phyloP scores from a whole-genome alignment of 2,888 invertebrate species.

The Mythimna ferrago region DNA sequence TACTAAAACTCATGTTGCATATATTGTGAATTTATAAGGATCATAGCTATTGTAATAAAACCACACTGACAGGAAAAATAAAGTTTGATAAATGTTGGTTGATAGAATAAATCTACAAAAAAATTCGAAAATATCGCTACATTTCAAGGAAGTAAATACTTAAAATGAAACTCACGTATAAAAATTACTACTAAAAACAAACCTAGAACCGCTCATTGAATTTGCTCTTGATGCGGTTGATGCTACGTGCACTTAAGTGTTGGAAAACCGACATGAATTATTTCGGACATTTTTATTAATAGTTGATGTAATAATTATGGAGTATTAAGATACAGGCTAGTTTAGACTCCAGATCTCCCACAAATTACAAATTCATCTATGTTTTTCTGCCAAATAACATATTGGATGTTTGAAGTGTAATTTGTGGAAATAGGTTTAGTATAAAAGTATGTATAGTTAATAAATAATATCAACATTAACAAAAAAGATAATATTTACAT shows the following conservation, averaged over 20 bases:
- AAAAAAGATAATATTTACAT: too few species aligned
- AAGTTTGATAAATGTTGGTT: background rate
- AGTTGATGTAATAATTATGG: background rate
- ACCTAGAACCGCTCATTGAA: constrained; percentile 42
- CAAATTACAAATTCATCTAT: too few species aligned
- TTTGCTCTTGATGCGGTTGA: constrained; percentile 37
- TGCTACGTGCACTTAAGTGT: constrained; percentile 25
- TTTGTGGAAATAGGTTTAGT: too few species aligned
- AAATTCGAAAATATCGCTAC: background rate
- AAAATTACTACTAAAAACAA: constrained; percentile 53
- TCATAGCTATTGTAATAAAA: too few species aligned
- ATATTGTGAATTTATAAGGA: background rate
- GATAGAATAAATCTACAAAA: too few species aligned
- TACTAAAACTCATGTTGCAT: too few species aligned
- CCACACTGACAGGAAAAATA: background rate
- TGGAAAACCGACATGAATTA: constrained; percentile 21
- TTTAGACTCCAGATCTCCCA: too few species aligned
- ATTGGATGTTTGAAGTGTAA: too few species aligned
- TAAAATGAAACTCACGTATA: constrained; percentile 27
- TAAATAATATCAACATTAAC: too few species aligned
- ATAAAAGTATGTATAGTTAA: too few species aligned
- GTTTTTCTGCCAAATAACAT: too few species aligned
- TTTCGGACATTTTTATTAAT: background rate
- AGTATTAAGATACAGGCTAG: too few species aligned
- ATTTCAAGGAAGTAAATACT: constrained; percentile 4